A percentile compares a stretch with the other conserved stretches of the same genome.
These are phyloP conservation scores for Atrichornis clamosus DNA, from an alignment of 2,113 vertebrate species.

Conservation along the genomic window DNA sequence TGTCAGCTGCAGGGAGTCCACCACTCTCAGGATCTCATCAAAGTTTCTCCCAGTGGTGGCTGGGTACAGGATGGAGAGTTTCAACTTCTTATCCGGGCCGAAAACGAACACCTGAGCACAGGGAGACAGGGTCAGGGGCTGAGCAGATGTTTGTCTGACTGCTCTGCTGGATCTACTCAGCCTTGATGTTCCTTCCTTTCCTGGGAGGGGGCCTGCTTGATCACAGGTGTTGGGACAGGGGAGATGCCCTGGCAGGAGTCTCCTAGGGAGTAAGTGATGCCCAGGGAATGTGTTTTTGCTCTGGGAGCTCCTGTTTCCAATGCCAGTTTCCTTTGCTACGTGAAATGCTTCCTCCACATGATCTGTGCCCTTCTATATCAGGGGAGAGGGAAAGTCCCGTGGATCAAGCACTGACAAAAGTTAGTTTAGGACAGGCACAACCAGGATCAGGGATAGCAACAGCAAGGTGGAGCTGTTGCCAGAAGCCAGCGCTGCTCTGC, in stretches of 20 bases:
- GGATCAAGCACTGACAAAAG: not conserved
- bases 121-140: not conserved
- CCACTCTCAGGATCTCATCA: slow-evolving; percentile 88
- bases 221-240: not conserved
- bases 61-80: slow-evolving; percentile 95
- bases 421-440: not conserved
- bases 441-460: rapidly evolving
- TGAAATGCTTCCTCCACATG: not conserved
- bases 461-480: not conserved
- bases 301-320: not conserved
- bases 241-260: not conserved
- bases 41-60: slow-evolving; percentile 97
- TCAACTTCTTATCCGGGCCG: slow-evolving; percentile 95
- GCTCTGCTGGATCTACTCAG: not conserved
- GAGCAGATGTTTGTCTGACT: not conserved
- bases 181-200: not conserved
- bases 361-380: not conserved
- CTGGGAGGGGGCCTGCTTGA: not conserved
- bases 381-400: not conserved
- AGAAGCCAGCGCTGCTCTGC: not conserved
- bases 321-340: not conserved
- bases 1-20: slow-evolving; percentile 94
- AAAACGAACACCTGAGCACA: slow-evolving; percentile 87
- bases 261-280: not conserved
- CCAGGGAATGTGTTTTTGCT: not conserved